Conservation (phyloP, 2,113 vertebrate species). For the Brienomyrus longianalis region DNA sequence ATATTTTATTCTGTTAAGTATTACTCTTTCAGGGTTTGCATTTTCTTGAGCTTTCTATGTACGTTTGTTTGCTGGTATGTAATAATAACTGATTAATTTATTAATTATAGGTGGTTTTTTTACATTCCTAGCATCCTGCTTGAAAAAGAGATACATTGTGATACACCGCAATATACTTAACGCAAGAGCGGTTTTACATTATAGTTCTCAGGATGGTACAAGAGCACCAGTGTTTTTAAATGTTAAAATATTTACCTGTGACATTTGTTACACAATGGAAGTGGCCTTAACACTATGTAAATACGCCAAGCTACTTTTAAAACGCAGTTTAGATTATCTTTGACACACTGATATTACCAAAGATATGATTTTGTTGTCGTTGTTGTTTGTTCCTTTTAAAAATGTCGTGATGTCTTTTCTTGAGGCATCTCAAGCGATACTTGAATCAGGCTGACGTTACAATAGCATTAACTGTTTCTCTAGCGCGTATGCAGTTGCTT, state of each 20-base stretch:
- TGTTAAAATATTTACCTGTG: neutral
- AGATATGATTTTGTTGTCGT: neutral
- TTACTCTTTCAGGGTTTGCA: too few species aligned
- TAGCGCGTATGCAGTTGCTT: neutral
- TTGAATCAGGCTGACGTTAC: neutral
- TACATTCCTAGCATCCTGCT: neutral
- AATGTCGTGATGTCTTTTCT: neutral
- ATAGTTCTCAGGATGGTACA: neutral
- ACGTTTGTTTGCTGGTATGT: neutral
- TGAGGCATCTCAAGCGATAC: neutral
- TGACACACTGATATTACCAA: neutral
- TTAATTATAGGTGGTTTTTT: neutral
- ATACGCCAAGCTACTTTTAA: neutral
- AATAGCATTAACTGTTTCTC: neutral
- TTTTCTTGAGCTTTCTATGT: neutral
- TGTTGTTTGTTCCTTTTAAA: neutral
- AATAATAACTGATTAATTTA: neutral
- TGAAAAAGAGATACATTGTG: neutral
- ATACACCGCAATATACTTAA: neutral
- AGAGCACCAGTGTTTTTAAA: neutral
- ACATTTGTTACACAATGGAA: neutral
- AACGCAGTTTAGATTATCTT: neutral
- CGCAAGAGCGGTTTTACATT: neutral
- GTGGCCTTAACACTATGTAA: neutral
- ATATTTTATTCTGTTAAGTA: neutral